These are phyloP conservation scores for Macrostomum lignano DNA, from an alignment of 1,140 invertebrate genomes.

Conservation along the genomic window DNA sequence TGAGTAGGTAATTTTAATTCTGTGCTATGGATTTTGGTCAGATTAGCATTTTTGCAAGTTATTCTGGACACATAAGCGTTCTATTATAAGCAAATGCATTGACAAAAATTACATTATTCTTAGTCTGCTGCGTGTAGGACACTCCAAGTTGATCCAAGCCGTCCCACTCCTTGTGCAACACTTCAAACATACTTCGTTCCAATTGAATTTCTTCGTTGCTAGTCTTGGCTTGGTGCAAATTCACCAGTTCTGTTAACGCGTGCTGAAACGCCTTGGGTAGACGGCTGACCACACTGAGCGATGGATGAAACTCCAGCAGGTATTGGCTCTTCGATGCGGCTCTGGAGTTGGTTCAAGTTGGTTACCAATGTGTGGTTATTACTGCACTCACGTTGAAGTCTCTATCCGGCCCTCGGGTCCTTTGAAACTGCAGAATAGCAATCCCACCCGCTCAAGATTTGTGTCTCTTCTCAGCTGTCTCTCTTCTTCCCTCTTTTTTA, in stretches of 20 bases:
- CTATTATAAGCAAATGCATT: conserved; percentile 9
- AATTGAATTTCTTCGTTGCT: conserved; percentile 13
- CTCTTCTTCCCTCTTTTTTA: too few relatives aligned
- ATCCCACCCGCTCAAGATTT: too few relatives aligned
- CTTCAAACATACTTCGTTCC: conserved; percentile 19
- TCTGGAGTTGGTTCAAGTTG: conserved; percentile 9
- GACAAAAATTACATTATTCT: conserved; percentile 14
- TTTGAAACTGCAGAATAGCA: too few relatives aligned
- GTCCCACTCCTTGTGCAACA: conserved; percentile 15
- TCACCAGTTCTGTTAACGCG: conserved; percentile 16
- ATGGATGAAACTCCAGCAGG: conserved; percentile 25
- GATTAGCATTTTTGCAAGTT: too few relatives aligned
- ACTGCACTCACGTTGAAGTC: too few relatives aligned
- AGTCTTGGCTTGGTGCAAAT: conserved; percentile 14
- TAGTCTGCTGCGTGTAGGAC: conserved; percentile 15
- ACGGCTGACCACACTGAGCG: conserved; percentile 16
- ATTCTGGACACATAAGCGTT: too few relatives aligned
- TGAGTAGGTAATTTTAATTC: too few relatives aligned
- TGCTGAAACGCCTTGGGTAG: conserved; percentile 18
- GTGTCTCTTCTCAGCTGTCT: too few relatives aligned
- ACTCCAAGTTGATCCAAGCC: conserved; percentile 13
- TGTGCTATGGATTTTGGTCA: too few relatives aligned
- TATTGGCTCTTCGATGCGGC: conserved; percentile 21
- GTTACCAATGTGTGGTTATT: too few relatives aligned
- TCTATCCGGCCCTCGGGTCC: too few relatives aligned